Percentiles rank a stretch among this genome's conserved stretches.
Conservation (phyloP, 2,797 vertebrate species). For the Pristis pectinata region DNA sequence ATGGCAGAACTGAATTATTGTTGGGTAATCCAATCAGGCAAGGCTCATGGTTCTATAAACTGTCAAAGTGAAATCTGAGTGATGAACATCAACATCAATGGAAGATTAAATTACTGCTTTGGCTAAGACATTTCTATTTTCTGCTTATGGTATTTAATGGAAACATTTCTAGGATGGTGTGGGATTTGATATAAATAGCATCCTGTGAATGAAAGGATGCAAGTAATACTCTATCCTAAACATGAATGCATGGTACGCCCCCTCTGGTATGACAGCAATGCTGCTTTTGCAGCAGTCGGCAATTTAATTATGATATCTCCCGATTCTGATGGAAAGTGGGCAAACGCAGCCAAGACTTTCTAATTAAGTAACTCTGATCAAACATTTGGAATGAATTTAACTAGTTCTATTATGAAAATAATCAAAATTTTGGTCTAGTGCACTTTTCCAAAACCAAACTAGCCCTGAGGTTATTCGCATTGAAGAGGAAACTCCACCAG, state of each 20-base stretch:
- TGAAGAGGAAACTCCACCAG: neutral
- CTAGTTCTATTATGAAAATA: too few species aligned
- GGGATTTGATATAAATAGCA: neutral
- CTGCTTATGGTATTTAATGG: neutral
- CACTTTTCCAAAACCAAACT: neutral
- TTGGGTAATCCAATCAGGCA: neutral
- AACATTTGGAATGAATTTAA: neutral
- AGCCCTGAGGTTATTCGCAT: neutral
- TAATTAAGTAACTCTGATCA: neutral
- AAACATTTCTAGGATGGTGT: neutral
- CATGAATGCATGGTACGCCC: neutral
- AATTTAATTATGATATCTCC: neutral
- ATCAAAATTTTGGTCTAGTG: too few species aligned
- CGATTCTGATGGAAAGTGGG: too few species aligned
- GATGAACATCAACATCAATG: neutral
- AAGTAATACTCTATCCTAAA: neutral
- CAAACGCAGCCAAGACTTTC: neutral
- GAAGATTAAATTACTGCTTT: neutral
- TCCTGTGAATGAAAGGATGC: neutral
- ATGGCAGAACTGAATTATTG: neutral
- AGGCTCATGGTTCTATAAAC: neutral
- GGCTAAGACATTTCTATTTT: neutral
- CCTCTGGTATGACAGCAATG: neutral
- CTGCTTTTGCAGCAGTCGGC: neutral
- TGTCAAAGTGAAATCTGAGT: neutral